phyloP scores from a whole-genome alignment of 2,797 vertebrate species.

The Hephaestus fuliginosus region DNA sequence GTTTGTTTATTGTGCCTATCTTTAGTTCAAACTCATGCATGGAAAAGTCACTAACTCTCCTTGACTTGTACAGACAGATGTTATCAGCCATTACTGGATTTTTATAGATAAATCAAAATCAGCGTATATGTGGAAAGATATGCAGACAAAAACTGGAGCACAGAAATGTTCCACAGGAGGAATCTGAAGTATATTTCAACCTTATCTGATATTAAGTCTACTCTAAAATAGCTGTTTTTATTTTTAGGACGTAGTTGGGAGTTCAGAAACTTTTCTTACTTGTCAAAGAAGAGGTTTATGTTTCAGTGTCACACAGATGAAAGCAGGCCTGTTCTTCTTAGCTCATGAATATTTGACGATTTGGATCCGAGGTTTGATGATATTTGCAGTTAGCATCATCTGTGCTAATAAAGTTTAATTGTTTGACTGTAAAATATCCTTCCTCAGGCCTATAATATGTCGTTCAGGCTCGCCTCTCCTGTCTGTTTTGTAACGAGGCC shows the following conservation, averaged over 20 bases:
- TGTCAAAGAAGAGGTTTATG: too few relatives aligned
- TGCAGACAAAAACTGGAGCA: neutral
- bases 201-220: neutral
- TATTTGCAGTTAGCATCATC: neutral
- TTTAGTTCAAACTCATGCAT: neutral
- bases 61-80: too few relatives aligned
- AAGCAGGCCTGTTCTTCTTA: too few relatives aligned
- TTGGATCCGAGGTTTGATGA: neutral
- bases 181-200: neutral
- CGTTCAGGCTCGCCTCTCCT: neutral
- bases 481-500: conserved; percentile 33
- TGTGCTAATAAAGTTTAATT: neutral
- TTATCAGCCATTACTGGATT: too few relatives aligned
- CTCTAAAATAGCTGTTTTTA: neutral
- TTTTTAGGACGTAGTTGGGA: too few relatives aligned
- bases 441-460: neutral
- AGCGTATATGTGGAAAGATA: neutral
- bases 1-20: conserved; percentile 3
- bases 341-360: neutral
- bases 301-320: neutral
- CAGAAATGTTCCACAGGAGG: neutral
- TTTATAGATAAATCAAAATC: neutral
- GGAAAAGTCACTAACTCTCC: neutral
- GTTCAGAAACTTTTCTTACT: neutral
- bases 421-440: neutral